Conservation (phyloP, 2,113 vertebrate species). For the Lates calcarifer region DNA sequence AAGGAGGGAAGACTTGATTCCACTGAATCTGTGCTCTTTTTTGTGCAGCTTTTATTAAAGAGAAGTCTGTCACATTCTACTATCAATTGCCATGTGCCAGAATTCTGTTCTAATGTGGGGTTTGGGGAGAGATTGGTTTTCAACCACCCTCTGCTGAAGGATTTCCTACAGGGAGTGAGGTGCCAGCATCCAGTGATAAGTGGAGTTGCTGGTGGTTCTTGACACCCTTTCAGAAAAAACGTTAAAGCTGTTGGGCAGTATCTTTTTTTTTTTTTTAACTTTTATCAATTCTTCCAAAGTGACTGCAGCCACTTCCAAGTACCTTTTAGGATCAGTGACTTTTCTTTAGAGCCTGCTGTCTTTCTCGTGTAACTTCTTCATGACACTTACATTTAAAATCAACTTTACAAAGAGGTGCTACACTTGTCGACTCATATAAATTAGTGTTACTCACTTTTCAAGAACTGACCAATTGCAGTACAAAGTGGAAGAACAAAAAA, state of each 20-base stretch:
- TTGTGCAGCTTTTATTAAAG: constrained; percentile 47
- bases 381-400: constrained; percentile 23
- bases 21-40: constrained; percentile 36
- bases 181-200: constrained; percentile 73
- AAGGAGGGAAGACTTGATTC: constrained; percentile 36
- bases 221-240: constrained; percentile 69
- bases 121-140: constrained; percentile 72
- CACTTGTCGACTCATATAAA: constrained; percentile 35
- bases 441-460: constrained; percentile 18
- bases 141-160: constrained; percentile 52
- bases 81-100: constrained; percentile 59
- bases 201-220: constrained; percentile 69
- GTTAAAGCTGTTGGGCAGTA: constrained; percentile 63
- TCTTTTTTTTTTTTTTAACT: constrained; percentile 38
- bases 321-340: constrained; percentile 24
- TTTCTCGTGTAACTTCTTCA: constrained; percentile 9
- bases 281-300: constrained; percentile 59
- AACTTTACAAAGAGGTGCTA: constrained; percentile 18
- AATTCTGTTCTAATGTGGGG: constrained; percentile 52
- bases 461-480: constrained; percentile 15
- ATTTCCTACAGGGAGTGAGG: constrained; percentile 71
- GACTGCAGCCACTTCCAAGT: constrained; percentile 40
- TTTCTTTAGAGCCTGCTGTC: constrained; percentile 14
- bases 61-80: constrained; percentile 59
- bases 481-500: not conserved